Evolutionary conservation across 2,888 invertebrate genomes (phyloP).

Genomic region (Epicampocera succincta): DNA sequence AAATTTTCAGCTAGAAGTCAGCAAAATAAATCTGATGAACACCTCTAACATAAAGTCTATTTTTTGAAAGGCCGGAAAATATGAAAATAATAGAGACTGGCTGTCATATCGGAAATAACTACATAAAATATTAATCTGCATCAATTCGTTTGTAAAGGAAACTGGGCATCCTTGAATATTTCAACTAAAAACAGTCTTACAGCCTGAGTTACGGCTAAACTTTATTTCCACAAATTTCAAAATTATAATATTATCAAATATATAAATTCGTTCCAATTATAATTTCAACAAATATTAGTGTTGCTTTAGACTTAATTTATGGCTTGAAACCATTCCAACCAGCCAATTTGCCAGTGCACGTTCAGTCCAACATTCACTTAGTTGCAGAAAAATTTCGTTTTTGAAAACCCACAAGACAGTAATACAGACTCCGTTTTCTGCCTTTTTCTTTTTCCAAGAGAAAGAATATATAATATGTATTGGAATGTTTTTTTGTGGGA

Average conservation of each 20-base stretch:
- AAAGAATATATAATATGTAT: conserved; percentile 54
- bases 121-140: no score
- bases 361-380: not conserved
- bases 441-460: conserved; percentile 23
- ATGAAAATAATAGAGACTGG: no score
- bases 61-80: no score
- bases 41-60: no score
- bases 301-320: conserved; percentile 30
- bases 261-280: conserved; percentile 33
- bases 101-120: no score
- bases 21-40: no score
- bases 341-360: conserved; percentile 13
- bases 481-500: not conserved
- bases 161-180: no score
- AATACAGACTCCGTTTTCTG: conserved; percentile 13
- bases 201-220: no score
- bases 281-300: conserved; percentile 5
- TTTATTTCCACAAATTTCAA: not conserved
- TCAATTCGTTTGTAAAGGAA: no score
- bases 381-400: conserved; percentile 6
- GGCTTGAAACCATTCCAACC: conserved; percentile 13
- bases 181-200: no score
- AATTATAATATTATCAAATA: not conserved
- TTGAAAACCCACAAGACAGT: conserved; percentile 57
- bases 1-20: no score